Base-by-base conservation (phyloP, 2,888 invertebrate species). In the Sisyra nigra region DNA sequence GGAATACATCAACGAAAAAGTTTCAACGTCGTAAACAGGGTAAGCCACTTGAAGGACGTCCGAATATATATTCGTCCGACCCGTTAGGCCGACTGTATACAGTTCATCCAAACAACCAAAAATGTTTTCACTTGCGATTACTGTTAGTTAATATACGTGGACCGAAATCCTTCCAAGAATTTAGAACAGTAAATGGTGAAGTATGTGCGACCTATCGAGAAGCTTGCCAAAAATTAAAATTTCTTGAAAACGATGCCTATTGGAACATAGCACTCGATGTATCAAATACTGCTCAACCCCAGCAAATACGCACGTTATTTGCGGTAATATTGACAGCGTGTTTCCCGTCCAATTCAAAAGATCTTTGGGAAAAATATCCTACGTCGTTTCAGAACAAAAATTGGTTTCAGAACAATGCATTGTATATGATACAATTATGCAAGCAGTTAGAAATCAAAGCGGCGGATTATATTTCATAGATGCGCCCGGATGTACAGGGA, bases 91-190 rank as follows among this genome's bases (percentile, higher is more conserved):
- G 55, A 3, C 44, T 59, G 47, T 60, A 59, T 46, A 48, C 57
- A 49, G 56, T 58, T 19, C 55, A 57, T 54, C 55, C 56, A 15
- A 58, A 49, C 45, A 50, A 55, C 35, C 49, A 48, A 40, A 53
- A 57, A 45, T 57, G 54, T 48, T 60, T 50, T 51, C 57, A 57
- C 52, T 53, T 59, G 35, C 54, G 57, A 13, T 40, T 60, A 46
- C 46, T 56, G 10, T 47, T 61, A 44, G 48, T 56, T 15, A 55
- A 56, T 53, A 53, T 59, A n/a, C 50, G 49, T 47, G 54, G 53
- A 10, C 50, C 52, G 47, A 53, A 48, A 46, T 52, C 50, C 40
- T 52, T 53, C 39, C 35, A 40, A 39, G 36, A 44, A 36, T 41
- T 52, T 18, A 35, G 38, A 47, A 57, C 57, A 43, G 53, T 60